Evolutionary conservation across 2,888 invertebrate species (phyloP).

Genomic region (Penaeus monodon): DNA sequence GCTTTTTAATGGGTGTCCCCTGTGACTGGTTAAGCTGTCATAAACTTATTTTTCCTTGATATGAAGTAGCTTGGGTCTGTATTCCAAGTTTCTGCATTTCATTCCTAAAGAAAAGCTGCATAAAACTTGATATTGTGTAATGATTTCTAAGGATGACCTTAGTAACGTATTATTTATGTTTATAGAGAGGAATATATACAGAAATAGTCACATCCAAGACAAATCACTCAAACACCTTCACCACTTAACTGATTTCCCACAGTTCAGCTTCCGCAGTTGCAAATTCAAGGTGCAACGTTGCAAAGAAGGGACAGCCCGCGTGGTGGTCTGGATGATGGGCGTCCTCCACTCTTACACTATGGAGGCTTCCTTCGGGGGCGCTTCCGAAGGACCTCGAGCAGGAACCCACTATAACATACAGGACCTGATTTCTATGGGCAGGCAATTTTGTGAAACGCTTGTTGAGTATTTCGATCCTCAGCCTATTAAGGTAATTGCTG

Average conservation of each 20-base stretch:
- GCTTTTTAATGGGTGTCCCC: too few relatives aligned
- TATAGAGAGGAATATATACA: too few relatives aligned
- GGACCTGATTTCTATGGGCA: constrained; percentile 63
- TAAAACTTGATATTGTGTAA: too few relatives aligned
- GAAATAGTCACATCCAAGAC: too few relatives aligned
- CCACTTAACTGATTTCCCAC: constrained; percentile 66
- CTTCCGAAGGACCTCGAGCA: constrained; percentile 71
- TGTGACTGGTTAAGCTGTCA: too few relatives aligned
- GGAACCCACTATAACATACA: constrained; percentile 64
- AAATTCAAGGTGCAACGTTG: constrained; percentile 93
- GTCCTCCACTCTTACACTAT: constrained; percentile 94
- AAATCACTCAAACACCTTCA: too few relatives aligned
- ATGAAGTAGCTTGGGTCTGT: too few relatives aligned
- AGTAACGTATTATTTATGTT: too few relatives aligned
- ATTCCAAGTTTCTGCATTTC: too few relatives aligned
- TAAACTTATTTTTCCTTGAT: too few relatives aligned
- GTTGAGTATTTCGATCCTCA: constrained; percentile 64
- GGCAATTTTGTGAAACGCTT: constrained; percentile 65
- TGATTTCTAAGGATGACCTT: too few relatives aligned
- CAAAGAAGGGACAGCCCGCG: constrained; percentile 94
- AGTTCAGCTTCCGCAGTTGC: constrained; percentile 95
- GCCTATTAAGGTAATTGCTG: constrained; percentile 59
- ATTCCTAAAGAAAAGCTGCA: too few relatives aligned
- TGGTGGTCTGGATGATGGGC: constrained; percentile 95
- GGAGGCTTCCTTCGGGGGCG: constrained; percentile 95